Percentiles rank a stretch among this genome's conserved stretches.
phyloP scores from a whole-genome alignment of 2,888 invertebrate species.

The Callimorpha dominula region DNA sequence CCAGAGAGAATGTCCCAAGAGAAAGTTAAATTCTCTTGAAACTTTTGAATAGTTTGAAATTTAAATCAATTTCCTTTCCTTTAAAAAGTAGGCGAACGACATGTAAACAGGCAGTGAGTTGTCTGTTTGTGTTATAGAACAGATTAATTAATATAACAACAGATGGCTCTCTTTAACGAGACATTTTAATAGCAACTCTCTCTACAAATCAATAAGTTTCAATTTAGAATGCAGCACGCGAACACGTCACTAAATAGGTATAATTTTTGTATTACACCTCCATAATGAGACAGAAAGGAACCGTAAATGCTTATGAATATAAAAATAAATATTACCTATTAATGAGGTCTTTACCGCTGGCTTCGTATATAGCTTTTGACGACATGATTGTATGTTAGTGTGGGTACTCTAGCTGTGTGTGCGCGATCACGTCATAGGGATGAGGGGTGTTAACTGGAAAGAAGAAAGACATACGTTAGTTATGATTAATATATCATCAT shows the following conservation, averaged over 20 bases:
- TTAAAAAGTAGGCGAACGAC: neutral
- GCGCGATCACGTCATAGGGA: conserved; percentile 73
- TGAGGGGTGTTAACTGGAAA: conserved; percentile 60
- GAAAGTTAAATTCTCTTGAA: neutral
- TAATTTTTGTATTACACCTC: neutral
- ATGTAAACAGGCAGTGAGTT: neutral
- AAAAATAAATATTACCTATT: conserved; percentile 85
- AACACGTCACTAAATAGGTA: neutral
- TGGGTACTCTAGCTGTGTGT: conserved; percentile 26
- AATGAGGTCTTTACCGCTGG: conserved; percentile 96
- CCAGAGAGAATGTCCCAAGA: neutral
- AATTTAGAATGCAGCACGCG: neutral
- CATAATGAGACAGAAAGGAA: neutral
- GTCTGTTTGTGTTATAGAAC: neutral
- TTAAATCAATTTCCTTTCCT: neutral
- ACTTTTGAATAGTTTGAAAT: neutral
- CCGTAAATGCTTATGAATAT: neutral
- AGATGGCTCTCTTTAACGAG: neutral
- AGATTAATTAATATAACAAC: neutral
- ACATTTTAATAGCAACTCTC: neutral
- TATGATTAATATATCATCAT: too few relatives aligned
- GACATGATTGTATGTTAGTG: conserved; percentile 90
- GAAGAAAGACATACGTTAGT: conserved; percentile 26
- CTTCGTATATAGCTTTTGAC: conserved; percentile 98
- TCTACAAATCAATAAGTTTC: neutral